A percentile compares a stretch with the other conserved stretches of the same genome.
Evolutionary conservation across 2,888 invertebrate genomes (phyloP).

Genomic region (Fragum sueziense): DNA sequence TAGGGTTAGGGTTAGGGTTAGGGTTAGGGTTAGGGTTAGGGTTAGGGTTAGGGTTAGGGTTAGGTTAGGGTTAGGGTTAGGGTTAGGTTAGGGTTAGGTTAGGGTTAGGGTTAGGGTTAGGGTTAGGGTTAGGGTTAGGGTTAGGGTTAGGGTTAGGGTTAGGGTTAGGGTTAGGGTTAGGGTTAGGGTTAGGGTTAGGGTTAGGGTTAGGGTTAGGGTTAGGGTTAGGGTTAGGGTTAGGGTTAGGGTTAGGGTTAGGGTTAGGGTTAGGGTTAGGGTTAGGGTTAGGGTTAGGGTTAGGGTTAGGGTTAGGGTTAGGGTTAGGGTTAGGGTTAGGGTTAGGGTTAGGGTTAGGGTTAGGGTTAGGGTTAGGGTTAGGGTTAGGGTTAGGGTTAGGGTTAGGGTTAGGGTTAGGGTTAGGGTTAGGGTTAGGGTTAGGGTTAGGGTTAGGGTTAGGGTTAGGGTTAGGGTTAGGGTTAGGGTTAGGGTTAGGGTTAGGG

Average conservation of each 20-base stretch:
- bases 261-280: slow-evolving; percentile 59
- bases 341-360: slow-evolving; percentile 55
- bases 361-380: slow-evolving; percentile 48
- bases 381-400: slow-evolving; percentile 60
- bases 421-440: slow-evolving; percentile 62
- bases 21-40: background rate
- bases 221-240: slow-evolving; percentile 55
- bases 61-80: slow-evolving; percentile 54
- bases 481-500: slow-evolving; percentile 42
- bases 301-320: slow-evolving; percentile 62
- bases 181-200: slow-evolving; percentile 49
- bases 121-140: slow-evolving; percentile 52
- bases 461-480: slow-evolving; percentile 46
- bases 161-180: slow-evolving; percentile 41
- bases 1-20: background rate
- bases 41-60: background rate
- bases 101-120: slow-evolving; percentile 59
- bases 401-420: slow-evolving; percentile 52
- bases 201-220: slow-evolving; percentile 57
- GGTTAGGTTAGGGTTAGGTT: slow-evolving; percentile 58
- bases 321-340: slow-evolving; percentile 46
- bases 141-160: slow-evolving; percentile 49
- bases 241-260: slow-evolving; percentile 63
- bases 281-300: slow-evolving; percentile 62
- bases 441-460: slow-evolving; percentile 53